Conservation (phyloP, 2,888 invertebrate genomes). For the Tuta absoluta region DNA sequence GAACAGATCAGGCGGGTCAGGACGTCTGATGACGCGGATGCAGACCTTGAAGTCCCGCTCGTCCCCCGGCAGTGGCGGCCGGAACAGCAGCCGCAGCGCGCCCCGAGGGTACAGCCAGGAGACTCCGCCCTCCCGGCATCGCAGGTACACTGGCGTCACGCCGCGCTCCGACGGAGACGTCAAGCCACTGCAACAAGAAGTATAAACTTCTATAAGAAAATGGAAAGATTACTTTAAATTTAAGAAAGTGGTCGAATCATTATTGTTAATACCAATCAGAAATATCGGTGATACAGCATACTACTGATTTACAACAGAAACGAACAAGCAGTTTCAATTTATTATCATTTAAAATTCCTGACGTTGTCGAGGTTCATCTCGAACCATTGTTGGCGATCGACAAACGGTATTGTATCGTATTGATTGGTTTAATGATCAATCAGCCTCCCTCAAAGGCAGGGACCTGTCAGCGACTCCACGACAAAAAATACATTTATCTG, state of each 20-base stretch:
- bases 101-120: slow-evolving; percentile 90
- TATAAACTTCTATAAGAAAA: background rate
- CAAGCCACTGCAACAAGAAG: slow-evolving; percentile 80
- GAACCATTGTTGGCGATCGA: slow-evolving; percentile 1
- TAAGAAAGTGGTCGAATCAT: no score
- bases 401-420: background rate
- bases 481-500: slow-evolving; percentile 42
- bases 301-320: background rate
- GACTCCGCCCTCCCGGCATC: slow-evolving; percentile 86
- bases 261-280: no score
- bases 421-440: slow-evolving; percentile 10
- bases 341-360: slow-evolving; percentile 5
- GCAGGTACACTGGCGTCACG: slow-evolving; percentile 88
- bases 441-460: background rate
- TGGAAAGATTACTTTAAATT: background rate
- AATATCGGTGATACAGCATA: no score
- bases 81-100: slow-evolving; percentile 85
- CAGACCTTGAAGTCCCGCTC: slow-evolving; percentile 86
- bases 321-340: background rate
- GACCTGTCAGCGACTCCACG: slow-evolving; percentile 62
- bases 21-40: slow-evolving; percentile 80
- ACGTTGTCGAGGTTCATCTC: slow-evolving; percentile 6
- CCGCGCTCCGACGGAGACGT: slow-evolving; percentile 78
- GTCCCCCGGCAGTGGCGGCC: slow-evolving; percentile 80
- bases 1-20: slow-evolving; percentile 82